Evolutionary conservation across 2,113 vertebrate species (phyloP).

Genomic region (Anguilla japonica): DNA sequence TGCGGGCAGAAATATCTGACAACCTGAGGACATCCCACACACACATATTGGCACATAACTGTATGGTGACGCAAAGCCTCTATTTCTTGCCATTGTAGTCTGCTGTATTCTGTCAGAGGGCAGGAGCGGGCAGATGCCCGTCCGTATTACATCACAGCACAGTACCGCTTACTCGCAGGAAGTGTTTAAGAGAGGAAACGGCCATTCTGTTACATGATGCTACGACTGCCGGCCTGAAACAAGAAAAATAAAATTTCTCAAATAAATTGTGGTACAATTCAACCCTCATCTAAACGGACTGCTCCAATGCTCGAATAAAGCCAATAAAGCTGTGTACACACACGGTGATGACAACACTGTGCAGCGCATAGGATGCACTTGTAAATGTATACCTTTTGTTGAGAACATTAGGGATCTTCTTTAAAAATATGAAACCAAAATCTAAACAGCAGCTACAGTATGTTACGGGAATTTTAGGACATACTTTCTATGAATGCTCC

Average conservation of each 20-base stretch:
- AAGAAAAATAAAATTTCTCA: background rate
- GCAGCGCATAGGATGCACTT: no score
- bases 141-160: background rate
- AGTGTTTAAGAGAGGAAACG: background rate
- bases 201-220: background rate
- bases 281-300: background rate
- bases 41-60: background rate
- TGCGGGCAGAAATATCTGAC: background rate
- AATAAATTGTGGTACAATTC: background rate
- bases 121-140: no score
- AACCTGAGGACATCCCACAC: background rate
- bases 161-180: no score
- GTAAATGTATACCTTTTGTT: no score
- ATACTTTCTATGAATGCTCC: no score
- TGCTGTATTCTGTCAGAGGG: background rate
- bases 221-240: background rate
- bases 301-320: no score
- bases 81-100: background rate
- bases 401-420: no score
- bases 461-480: no score
- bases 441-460: no score
- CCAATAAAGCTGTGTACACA: background rate
- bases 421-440: no score
- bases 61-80: background rate
- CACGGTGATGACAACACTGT: no score